Conservation (phyloP, 2,113 vertebrate species). For the Tapirus terrestris region DNA sequence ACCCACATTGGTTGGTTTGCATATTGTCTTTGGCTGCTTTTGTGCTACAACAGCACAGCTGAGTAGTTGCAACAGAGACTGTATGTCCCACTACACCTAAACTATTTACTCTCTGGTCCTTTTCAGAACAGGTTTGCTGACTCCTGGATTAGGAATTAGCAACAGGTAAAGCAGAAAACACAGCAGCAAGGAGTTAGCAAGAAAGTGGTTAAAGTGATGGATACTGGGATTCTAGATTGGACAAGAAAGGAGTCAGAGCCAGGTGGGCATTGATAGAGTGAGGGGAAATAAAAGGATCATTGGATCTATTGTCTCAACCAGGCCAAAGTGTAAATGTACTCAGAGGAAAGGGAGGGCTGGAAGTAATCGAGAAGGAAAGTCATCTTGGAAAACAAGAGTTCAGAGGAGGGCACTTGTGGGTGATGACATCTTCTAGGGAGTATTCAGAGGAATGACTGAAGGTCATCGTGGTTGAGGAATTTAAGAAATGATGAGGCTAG, state of each 20-base stretch:
- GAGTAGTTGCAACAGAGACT: not conserved
- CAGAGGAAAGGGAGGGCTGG: not conserved
- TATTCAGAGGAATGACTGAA: not conserved
- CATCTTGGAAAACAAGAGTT: not conserved
- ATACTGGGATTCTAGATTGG: not conserved
- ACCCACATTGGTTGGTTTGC: not conserved
- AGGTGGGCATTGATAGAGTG: not conserved
- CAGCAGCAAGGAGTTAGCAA: not conserved
- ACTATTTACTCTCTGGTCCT: not conserved
- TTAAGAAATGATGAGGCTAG: not conserved
- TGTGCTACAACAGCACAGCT: not conserved
- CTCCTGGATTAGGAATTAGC: not conserved
- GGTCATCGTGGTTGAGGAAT: not conserved
- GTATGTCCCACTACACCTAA: not conserved
- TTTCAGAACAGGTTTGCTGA: not conserved
- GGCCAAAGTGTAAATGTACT: not conserved
- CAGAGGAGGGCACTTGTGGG: not conserved
- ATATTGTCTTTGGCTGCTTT: not conserved
- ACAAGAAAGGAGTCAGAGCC: not conserved
- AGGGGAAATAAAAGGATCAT: not conserved
- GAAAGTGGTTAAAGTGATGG: not conserved
- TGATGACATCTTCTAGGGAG: not conserved
- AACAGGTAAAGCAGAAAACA: not conserved
- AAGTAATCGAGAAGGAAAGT: not conserved
- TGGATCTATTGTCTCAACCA: not conserved